Percentiles rank a stretch among this genome's conserved stretches.
Evolutionary conservation across 2,888 invertebrate genomes (phyloP).

Genomic region (Horisme vitalbata): DNA sequence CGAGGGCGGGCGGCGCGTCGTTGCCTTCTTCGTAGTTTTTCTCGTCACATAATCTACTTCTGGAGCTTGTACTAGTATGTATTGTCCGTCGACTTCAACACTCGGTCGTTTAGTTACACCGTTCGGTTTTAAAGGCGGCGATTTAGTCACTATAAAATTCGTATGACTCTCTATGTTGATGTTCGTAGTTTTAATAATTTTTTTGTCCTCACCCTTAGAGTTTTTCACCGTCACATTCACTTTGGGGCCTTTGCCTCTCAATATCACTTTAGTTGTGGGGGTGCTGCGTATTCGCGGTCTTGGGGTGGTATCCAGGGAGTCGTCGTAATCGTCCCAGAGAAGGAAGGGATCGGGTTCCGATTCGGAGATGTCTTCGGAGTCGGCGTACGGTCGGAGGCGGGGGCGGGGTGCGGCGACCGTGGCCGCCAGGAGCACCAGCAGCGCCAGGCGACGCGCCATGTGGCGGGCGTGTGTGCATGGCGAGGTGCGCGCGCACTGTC

Average conservation of each 20-base stretch:
- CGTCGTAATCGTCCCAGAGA: constrained; percentile 68
- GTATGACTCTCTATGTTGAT: constrained; percentile 76
- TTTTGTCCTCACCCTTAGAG: constrained; percentile 56
- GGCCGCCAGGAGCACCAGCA: constrained; percentile 72
- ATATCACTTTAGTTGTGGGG: constrained; percentile 64
- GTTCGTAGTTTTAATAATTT: constrained; percentile 66
- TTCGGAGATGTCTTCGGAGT: constrained; percentile 53
- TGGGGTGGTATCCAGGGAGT: constrained; percentile 57
- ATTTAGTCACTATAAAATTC: constrained; percentile 70
- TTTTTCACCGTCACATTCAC: constrained; percentile 64
- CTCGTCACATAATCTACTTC: constrained; percentile 34
- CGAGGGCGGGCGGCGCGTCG: constrained; percentile 40
- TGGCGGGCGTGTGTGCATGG: constrained; percentile 77
- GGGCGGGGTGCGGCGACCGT: constrained; percentile 58
- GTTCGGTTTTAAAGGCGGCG: constrained; percentile 41
- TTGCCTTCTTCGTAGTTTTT: constrained; percentile 42
- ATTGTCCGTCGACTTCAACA: constrained; percentile 49
- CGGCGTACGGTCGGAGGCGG: constrained; percentile 52
- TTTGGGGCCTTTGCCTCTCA: constrained; percentile 60
- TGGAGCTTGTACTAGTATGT: constrained; percentile 50
- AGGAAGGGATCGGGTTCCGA: constrained; percentile 63
- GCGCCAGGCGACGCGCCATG: constrained; percentile 82
- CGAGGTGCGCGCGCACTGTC: constrained; percentile 80
- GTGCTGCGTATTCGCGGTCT: constrained; percentile 46
- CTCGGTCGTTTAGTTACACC: constrained; percentile 40